Conservation (phyloP, 2,113 vertebrate genomes). For the Menura novaehollandiae region DNA sequence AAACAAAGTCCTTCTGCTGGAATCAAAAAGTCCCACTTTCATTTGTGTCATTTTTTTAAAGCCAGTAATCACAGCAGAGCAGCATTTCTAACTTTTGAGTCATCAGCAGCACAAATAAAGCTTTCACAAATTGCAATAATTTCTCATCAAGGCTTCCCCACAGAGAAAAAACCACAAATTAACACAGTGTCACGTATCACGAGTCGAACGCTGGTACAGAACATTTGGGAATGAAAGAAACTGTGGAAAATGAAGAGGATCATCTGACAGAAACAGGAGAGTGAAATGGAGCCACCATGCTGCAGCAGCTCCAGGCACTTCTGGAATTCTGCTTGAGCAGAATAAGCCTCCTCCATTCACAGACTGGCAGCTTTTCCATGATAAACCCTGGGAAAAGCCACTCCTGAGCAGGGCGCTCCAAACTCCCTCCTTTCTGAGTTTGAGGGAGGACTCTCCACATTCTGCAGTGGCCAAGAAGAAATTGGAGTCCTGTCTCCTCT, state of each 20-base stretch:
- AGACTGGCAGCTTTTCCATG: rapidly evolving
- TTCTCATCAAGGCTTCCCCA: conserved; percentile 53
- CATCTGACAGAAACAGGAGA: not conserved
- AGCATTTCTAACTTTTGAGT: conserved; percentile 54
- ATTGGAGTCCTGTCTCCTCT: rapidly evolving
- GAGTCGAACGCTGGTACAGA: not conserved
- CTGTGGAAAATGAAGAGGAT: not conserved
- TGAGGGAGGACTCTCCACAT: not conserved
- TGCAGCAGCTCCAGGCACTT: not conserved
- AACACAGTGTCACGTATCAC: not conserved
- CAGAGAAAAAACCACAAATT: not conserved
- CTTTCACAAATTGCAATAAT: conserved; percentile 39
- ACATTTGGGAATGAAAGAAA: not conserved
- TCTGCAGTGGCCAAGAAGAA: rapidly evolving
- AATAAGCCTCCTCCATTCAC: not conserved
- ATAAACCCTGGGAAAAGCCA: rapidly evolving
- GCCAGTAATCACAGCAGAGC: conserved; percentile 14
- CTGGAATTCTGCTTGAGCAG: not conserved
- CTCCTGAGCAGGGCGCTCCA: no score
- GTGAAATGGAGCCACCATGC: rapidly evolving
- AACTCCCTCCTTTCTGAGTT: rapidly evolving
- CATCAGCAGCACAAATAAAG: conserved; percentile 54
- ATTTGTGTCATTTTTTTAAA: conserved; percentile 23
- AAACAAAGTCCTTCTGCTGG: not conserved
- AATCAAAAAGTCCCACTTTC: conserved; percentile 31